phyloP scores from a whole-genome alignment of 53 echinoderm and acorn worm species.

The Arbacia lixula region DNA sequence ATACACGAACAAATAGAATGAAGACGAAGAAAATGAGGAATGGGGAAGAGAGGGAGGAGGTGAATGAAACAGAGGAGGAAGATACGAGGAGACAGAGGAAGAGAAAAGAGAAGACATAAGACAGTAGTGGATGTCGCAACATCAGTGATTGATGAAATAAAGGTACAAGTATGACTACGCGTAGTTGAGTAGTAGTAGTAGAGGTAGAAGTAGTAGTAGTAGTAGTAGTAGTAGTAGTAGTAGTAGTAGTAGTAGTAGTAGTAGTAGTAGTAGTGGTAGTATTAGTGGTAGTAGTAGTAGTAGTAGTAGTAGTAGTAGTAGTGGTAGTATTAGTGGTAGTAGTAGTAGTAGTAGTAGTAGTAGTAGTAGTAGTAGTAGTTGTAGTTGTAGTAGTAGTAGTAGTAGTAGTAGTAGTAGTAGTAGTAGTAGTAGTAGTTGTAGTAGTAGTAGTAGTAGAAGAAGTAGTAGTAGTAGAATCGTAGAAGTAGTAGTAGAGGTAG shows the following conservation, averaged over 20 bases:
- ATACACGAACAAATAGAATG: too few relatives aligned
- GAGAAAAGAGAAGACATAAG: too few relatives aligned
- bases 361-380: not conserved
- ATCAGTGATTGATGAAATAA: too few relatives aligned
- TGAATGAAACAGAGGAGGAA: too few relatives aligned
- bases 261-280: constrained; percentile 17
- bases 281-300: not conserved
- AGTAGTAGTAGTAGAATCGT: not conserved
- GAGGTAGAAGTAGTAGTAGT: constrained; percentile 2
- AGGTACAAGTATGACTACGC: too few relatives aligned
- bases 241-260: constrained; percentile 26
- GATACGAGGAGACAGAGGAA: too few relatives aligned
- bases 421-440: not conserved
- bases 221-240: constrained; percentile 26
- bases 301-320: not conserved
- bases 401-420: not conserved
- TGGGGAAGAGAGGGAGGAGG: too few relatives aligned
- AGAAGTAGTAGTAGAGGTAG: too few relatives aligned
- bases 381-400: not conserved
- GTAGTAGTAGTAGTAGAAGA: not conserved
- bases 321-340: not conserved
- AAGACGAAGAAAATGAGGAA: too few relatives aligned
- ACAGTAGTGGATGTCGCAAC: too few relatives aligned
- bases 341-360: not conserved
- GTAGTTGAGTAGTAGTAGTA: not conserved